phyloP scores from a whole-genome alignment of 2,888 invertebrate species.

The Pandemis cinnamomeana region DNA sequence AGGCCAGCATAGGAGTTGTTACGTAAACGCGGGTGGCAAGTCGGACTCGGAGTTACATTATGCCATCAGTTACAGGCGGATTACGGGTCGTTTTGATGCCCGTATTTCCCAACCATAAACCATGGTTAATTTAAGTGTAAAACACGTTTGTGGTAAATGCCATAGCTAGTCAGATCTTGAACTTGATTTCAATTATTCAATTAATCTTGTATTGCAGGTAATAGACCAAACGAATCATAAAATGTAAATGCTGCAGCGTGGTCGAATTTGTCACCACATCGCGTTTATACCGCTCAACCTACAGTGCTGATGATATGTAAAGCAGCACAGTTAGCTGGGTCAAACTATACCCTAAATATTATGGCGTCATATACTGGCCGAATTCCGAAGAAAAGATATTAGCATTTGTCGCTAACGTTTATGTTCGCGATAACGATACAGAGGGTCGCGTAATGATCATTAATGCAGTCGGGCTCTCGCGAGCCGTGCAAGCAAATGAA shows the following conservation, averaged over 20 bases:
- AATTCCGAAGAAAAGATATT: constrained; percentile 8
- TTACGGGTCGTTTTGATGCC: not conserved
- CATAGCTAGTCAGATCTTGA: too few relatives aligned
- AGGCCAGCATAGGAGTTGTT: constrained; percentile 7
- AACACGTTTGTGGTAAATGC: too few relatives aligned
- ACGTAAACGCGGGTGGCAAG: not conserved
- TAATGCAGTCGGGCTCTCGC: not conserved
- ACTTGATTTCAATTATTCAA: too few relatives aligned
- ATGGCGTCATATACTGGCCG: constrained; percentile 4
- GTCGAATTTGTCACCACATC: not conserved
- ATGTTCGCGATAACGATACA: constrained; percentile 3
- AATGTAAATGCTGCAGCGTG: not conserved
- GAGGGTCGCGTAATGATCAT: constrained; percentile 13
- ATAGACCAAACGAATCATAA: not conserved
- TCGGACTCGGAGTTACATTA: not conserved
- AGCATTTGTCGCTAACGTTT: constrained; percentile 10
- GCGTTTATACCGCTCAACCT: not conserved
- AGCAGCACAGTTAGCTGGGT: not conserved
- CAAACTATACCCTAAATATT: constrained; percentile 1
- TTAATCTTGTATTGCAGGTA: too few relatives aligned
- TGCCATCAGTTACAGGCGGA: constrained; percentile 5
- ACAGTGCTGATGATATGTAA: not conserved
- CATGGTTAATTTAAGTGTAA: not conserved
- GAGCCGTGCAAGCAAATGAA: not conserved
- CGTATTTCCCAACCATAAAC: not conserved